These are phyloP conservation scores for Pan paniscus DNA, from an alignment of 2,113 vertebrate genomes.

Conservation along the genomic window DNA sequence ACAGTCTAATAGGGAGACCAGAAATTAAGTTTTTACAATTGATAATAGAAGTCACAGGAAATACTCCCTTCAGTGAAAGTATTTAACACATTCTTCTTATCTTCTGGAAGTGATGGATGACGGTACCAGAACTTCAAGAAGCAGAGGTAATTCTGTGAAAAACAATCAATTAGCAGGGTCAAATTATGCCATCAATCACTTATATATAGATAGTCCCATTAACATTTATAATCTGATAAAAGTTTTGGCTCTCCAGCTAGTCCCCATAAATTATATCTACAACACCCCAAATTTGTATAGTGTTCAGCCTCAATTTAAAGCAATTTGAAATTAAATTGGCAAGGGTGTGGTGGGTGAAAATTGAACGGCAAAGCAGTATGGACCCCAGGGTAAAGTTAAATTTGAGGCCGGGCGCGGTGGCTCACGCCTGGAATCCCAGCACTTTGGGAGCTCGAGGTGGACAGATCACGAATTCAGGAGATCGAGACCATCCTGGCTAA, in stretches of 20 bases:
- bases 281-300: neutral
- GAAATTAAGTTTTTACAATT: neutral
- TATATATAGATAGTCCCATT: neutral
- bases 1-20: neutral
- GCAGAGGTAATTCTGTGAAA: neutral
- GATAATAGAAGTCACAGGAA: neutral
- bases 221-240: neutral
- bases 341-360: neutral
- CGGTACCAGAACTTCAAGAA: slow-evolving; percentile 10
- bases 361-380: neutral
- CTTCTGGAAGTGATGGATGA: slow-evolving; percentile 1
- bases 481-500: no score
- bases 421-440: no score
- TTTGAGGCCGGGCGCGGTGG: neutral
- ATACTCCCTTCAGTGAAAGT: neutral
- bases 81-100: slow-evolving; percentile 31
- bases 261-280: neutral
- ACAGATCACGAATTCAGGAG: no score
- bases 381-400: neutral
- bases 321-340: neutral
- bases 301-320: neutral
- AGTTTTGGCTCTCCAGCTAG: neutral
- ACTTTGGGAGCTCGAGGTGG: no score
- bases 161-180: neutral
- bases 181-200: neutral